phyloP scores from a whole-genome alignment of 30 jellyfish, hydroid and myxozoan species.

The Turritopsis rubra region DNA sequence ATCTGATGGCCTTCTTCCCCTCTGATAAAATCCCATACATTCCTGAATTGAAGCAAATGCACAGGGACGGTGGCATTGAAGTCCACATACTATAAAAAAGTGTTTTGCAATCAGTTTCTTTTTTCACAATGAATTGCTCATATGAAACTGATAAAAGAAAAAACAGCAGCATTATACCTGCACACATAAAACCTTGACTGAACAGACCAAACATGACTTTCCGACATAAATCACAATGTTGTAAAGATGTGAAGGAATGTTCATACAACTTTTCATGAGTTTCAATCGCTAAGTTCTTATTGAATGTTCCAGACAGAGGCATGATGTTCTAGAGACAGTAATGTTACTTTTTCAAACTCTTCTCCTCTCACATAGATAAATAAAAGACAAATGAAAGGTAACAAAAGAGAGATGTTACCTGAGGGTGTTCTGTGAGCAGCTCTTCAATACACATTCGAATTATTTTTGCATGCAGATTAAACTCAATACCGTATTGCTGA shows the following conservation, averaged over 20 bases:
- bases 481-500: slow-evolving; percentile 52
- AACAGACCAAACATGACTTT: slow-evolving; percentile 71
- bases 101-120: too few species aligned
- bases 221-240: slow-evolving; percentile 59
- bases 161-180: slow-evolving; percentile 27
- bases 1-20: slow-evolving; percentile 70
- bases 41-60: slow-evolving; percentile 40
- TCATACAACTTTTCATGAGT: slow-evolving; percentile 24
- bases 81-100: slow-evolving; percentile 54
- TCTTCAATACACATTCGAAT: slow-evolving; percentile 19
- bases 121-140: too few species aligned
- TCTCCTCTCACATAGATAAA: neutral
- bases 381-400: neutral
- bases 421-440: slow-evolving; percentile 32
- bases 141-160: neutral
- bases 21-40: slow-evolving; percentile 36
- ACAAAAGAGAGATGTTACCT: slow-evolving; percentile 21
- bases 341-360: too few species aligned
- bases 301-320: neutral
- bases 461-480: slow-evolving; percentile 47
- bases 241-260: slow-evolving; percentile 68
- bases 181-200: slow-evolving; percentile 73
- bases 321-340: neutral
- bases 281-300: neutral
- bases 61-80: slow-evolving; percentile 89